Evolutionary conservation across 2,797 vertebrate species (phyloP), one percentile per base, ranked within the genome.

Genomic region (Typhlichthys eigenmanni): DNA sequence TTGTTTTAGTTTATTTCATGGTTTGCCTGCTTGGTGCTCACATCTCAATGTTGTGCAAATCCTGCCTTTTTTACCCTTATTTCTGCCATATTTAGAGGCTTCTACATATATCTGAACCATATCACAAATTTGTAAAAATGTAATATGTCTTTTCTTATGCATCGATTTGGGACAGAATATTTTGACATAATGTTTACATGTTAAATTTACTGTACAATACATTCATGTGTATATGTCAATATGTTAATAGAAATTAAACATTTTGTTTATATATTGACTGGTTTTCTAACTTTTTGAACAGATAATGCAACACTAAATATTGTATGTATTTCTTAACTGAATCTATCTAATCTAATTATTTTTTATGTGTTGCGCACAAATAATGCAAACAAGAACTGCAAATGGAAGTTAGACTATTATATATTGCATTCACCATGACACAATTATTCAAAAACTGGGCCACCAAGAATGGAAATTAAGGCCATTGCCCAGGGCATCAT

Each of bases 281-380:
- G 4, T 4, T 55, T 7, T 17, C 11, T 12, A 34, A 5, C 12
- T 11, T 32, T 19, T 43, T 54, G 43, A 72, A 75, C 13, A 66
- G 24, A 59, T 73, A 66, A 66, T 58, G 62, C 65, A 55, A 52
- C 64, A 61, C 55, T 89, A 74, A 82, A 87, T 90, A 84, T 64
- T 91, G 89, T 89, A 87, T 47, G 85, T 81, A 85, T 68, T 83
- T 82, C 60, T 79, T 80, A 69, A 84, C 79, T 84, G 79, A 85
- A 93, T 17, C 17, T 17, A 17, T 24, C 24, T 24, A 24, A 3
- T 24, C 24, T 24, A 24, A 24, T 24, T 24, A 24, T 24, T 24
- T 24, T 24, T 24, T 24, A 19, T 19, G 24, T 24, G 24, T 24
- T 24, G 24, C 24, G 3, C 24, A 24, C 24, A 24, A 24, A 24